Conservation (phyloP, 37 sponge, comb jelly and placozoan genomes). For the Beroe ovata region DNA sequence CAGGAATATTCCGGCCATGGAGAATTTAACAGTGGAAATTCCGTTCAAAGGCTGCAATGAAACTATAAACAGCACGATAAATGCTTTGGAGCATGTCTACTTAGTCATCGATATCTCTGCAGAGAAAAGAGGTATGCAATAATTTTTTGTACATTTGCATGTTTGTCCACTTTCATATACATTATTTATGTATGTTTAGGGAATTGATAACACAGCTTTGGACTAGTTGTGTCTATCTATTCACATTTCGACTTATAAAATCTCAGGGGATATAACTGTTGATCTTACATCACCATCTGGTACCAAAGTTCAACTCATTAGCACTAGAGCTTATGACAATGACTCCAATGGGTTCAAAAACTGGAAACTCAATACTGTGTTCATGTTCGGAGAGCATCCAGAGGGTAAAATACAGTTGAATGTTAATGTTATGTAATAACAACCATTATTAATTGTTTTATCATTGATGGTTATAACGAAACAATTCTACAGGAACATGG, state of each 20-base stretch:
- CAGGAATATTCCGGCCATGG: neutral
- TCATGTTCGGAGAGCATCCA: conserved; percentile 38
- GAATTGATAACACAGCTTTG: no score
- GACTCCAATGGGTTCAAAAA: neutral
- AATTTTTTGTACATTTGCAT: no score
- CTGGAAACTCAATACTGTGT: conserved; percentile 40
- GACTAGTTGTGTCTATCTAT: no score
- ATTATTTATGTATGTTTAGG: no score
- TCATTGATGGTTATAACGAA: neutral
- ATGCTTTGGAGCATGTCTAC: conserved; percentile 21
- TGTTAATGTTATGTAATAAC: neutral
- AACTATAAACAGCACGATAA: neutral
- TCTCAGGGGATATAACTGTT: conserved; percentile 10
- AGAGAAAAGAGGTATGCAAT: neutral
- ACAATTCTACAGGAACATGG: conserved; percentile 19
- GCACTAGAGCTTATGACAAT: neutral
- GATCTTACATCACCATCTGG: conserved; percentile 23
- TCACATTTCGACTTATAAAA: no score
- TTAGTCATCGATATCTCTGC: neutral
- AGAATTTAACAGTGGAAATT: neutral
- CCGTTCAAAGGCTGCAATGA: conserved; percentile 38
- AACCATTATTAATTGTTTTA: neutral
- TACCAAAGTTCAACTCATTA: conserved; percentile 24
- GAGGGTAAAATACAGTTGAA: neutral
- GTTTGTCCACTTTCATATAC: no score